Evolutionary conservation across 2,113 vertebrate genomes (phyloP).

Genomic region (Trichechus manatus): DNA sequence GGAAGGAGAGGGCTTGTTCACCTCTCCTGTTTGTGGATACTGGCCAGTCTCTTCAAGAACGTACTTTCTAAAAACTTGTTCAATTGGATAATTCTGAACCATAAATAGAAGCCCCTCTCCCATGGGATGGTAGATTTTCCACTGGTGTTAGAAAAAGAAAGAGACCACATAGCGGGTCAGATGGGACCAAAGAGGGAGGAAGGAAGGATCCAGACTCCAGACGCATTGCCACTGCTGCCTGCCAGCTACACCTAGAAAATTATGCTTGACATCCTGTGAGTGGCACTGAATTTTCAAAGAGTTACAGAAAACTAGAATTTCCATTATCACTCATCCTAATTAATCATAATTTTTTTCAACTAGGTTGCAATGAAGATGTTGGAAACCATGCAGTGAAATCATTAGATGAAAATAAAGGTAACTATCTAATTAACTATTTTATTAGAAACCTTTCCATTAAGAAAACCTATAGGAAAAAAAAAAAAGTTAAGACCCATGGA

Average conservation of each 20-base stretch:
- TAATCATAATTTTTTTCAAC: slow-evolving; percentile 79
- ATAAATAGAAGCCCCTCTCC: background rate
- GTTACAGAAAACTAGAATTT: slow-evolving; percentile 38
- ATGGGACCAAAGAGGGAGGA: background rate
- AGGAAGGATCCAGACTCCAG: background rate
- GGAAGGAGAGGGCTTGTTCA: background rate
- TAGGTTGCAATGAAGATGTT: slow-evolving; percentile 86
- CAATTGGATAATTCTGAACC: background rate
- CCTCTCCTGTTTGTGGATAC: background rate
- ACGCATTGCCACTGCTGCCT: background rate
- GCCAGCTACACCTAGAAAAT: background rate
- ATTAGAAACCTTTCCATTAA: background rate
- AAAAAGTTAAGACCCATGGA: background rate
- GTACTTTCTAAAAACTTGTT: slow-evolving; percentile 8
- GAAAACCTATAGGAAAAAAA: background rate
- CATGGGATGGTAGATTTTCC: background rate
- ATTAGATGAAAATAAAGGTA: slow-evolving; percentile 89
- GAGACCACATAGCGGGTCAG: too few species aligned
- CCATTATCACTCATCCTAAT: background rate
- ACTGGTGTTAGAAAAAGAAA: background rate
- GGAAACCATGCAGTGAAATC: slow-evolving; percentile 86
- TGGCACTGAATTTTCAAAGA: background rate
- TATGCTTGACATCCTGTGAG: background rate
- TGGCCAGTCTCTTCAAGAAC: background rate
- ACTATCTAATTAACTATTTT: slow-evolving; percentile 57